These are phyloP conservation scores for Nematolebias whitei DNA, from an alignment of 2,113 vertebrate genomes.

Conservation along the genomic window DNA sequence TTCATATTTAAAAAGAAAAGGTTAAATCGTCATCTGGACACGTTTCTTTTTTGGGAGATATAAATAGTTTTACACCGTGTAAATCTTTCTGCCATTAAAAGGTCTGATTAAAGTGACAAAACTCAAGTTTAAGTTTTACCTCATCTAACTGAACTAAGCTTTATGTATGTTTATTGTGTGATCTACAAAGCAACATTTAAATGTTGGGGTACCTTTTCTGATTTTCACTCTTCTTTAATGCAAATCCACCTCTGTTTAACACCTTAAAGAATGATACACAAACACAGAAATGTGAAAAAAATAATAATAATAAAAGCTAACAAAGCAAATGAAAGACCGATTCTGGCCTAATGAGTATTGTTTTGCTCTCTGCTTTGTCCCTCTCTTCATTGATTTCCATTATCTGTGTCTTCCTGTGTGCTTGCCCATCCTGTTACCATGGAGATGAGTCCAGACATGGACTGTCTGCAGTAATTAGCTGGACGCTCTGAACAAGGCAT, in stretches of 20 bases:
- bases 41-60: too few relatives aligned
- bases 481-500: conserved; percentile 59
- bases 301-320: neutral
- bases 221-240: neutral
- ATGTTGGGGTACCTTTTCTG: neutral
- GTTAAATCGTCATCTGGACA: too few relatives aligned
- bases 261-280: neutral
- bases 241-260: neutral
- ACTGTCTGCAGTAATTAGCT: conserved; percentile 75
- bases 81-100: too few relatives aligned
- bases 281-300: conserved; percentile 3
- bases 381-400: conserved; percentile 70
- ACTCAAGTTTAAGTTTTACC: too few relatives aligned
- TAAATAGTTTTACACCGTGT: too few relatives aligned
- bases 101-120: too few relatives aligned
- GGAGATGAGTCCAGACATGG: conserved; percentile 73
- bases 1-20: too few relatives aligned
- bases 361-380: conserved; percentile 47
- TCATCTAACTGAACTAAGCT: too few relatives aligned
- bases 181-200: neutral
- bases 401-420: conserved; percentile 58
- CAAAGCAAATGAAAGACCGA: conserved; percentile 17
- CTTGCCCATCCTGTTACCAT: conserved; percentile 72
- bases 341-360: conserved; percentile 27
- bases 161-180: too few relatives aligned